These are phyloP conservation scores for Diachasma alloeum DNA, from an alignment of 1,140 invertebrate genomes.

Conservation along the genomic window DNA sequence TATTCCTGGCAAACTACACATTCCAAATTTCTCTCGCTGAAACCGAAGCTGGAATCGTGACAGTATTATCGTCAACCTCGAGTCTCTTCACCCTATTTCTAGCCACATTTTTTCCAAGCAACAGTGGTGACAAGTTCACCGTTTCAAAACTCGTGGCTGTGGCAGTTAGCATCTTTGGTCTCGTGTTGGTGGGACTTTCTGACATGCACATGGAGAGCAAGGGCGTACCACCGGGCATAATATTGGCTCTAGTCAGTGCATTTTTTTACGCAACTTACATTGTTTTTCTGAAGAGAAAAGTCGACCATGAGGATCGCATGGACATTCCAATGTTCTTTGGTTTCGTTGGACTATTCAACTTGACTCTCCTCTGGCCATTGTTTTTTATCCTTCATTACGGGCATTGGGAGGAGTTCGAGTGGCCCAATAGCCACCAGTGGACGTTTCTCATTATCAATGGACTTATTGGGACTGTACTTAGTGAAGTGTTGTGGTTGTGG, in stretches of 20 bases:
- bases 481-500: conserved; percentile 90
- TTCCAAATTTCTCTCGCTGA: conserved; percentile 81
- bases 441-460: conserved; percentile 83
- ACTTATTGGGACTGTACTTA: conserved; percentile 85
- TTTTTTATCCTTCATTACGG: conserved; percentile 85
- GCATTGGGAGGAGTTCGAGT: conserved; percentile 80
- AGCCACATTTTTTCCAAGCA: conserved; percentile 82
- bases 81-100: conserved; percentile 85
- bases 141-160: conserved; percentile 84
- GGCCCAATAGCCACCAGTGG: conserved; percentile 82
- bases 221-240: conserved; percentile 75
- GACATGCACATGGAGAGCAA: conserved; percentile 69
- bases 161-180: conserved; percentile 78
- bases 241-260: conserved; percentile 81
- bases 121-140: conserved; percentile 79
- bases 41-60: conserved; percentile 80
- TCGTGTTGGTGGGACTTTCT: conserved; percentile 79
- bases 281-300: conserved; percentile 81
- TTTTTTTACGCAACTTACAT: conserved; percentile 86
- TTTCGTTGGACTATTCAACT: conserved; percentile 87
- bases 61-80: conserved; percentile 83
- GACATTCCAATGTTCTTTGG: conserved; percentile 93
- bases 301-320: conserved; percentile 86
- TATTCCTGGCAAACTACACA: conserved; percentile 84
- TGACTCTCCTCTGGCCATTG: conserved; percentile 84